A percentile compares a stretch with the other conserved stretches of the same genome.
These are phyloP conservation scores for Cheilosia scutellata DNA, from an alignment of 2,888 invertebrate genomes.

Conservation along the genomic window DNA sequence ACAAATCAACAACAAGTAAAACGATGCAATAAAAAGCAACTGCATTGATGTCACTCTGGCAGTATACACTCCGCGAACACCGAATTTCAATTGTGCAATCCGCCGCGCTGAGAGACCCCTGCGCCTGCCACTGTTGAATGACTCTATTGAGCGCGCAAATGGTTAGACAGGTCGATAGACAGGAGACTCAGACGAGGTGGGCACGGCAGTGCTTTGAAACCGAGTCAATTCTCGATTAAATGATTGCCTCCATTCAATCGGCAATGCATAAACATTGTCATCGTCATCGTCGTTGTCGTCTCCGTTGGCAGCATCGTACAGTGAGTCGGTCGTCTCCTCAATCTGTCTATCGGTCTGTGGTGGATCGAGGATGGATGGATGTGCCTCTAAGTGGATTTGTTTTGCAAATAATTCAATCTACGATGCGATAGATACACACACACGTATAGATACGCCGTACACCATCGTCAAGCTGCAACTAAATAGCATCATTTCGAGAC, in stretches of 20 bases:
- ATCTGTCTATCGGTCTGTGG: constrained; percentile 51
- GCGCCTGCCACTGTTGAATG: constrained; percentile 69
- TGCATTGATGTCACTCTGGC: constrained; percentile 66
- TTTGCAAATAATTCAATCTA: constrained; percentile 60
- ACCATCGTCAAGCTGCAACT: constrained; percentile 11
- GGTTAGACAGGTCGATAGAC: constrained; percentile 11
- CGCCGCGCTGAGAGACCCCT: constrained; percentile 22
- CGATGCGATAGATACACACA: constrained; percentile 40
- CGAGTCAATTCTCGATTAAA: constrained; percentile 68
- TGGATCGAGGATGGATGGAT: constrained; percentile 26
- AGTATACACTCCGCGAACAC: constrained; percentile 28
- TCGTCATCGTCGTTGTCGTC: constrained; percentile 37
- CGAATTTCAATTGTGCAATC: constrained; percentile 73
- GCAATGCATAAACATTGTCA: constrained; percentile 69
- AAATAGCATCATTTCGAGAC: constrained; percentile 44
- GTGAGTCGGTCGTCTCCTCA: constrained; percentile 42
- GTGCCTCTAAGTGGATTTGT: constrained; percentile 58
- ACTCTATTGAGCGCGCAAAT: constrained; percentile 63
- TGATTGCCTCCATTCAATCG: constrained; percentile 72
- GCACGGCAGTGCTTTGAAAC: constrained; percentile 39
- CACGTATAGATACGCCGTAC: not conserved
- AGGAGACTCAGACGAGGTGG: constrained; percentile 17
- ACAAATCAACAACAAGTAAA: constrained; percentile 70
- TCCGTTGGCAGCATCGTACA: constrained; percentile 18
- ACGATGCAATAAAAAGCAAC: constrained; percentile 72